These are phyloP conservation scores for Scelioninae gen. 1 DNA, from an alignment of 2,888 invertebrate species.

Conservation along the genomic window DNA sequence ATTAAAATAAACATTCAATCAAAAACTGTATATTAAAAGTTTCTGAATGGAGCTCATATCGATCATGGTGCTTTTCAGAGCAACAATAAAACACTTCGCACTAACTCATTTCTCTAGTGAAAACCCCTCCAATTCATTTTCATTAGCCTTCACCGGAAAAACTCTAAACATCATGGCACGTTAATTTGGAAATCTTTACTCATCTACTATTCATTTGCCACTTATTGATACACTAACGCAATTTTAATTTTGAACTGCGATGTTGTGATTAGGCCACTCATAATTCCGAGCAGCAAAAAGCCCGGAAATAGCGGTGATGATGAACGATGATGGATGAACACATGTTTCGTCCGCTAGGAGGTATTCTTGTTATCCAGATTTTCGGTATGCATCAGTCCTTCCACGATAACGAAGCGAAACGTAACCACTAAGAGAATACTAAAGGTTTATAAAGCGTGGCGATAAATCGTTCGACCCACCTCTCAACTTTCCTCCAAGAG, in stretches of 20 bases:
- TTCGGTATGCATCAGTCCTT: slow-evolving; percentile 57
- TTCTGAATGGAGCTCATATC: neutral
- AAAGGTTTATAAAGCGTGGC: slow-evolving; percentile 72
- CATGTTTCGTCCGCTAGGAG: slow-evolving; percentile 51
- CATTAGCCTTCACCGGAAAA: slow-evolving; percentile 17
- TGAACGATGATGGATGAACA: slow-evolving; percentile 69
- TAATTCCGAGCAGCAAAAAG: slow-evolving; percentile 58
- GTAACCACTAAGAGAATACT: slow-evolving; percentile 73
- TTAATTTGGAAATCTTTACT: slow-evolving; percentile 20
- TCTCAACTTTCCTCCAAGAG: slow-evolving; percentile 64
- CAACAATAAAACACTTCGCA: neutral
- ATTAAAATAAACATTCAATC: too few relatives aligned
- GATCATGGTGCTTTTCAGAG: neutral
- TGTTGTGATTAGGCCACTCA: slow-evolving; percentile 42
- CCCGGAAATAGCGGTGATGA: slow-evolving; percentile 35
- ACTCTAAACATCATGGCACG: slow-evolving; percentile 5
- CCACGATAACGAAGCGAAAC: slow-evolving; percentile 74
- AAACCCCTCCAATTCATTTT: slow-evolving; percentile 15
- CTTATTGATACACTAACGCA: slow-evolving; percentile 46
- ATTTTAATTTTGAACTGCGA: slow-evolving; percentile 44
- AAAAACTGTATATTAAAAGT: too few relatives aligned
- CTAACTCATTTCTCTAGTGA: neutral
- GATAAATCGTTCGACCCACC: slow-evolving; percentile 72
- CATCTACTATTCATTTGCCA: slow-evolving; percentile 19
- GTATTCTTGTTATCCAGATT: slow-evolving; percentile 68